Conservation (phyloP, 2,113 vertebrate species). For the Ageneiosus marmoratus region DNA sequence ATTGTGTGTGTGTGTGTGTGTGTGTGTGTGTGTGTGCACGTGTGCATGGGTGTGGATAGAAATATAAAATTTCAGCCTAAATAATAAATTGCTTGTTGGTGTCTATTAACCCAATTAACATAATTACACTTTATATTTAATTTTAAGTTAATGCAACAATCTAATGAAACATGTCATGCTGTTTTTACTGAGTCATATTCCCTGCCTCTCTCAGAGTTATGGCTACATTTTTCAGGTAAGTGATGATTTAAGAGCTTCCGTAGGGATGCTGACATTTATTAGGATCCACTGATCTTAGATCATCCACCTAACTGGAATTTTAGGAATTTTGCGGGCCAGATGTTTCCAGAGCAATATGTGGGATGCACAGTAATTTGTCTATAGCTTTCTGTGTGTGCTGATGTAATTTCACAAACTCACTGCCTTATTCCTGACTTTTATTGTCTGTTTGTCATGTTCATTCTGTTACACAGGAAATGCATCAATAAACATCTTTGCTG, state of each 20-base stretch:
- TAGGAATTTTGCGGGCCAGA: constrained; percentile 37
- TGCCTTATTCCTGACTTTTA: not conserved
- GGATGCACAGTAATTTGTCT: constrained; percentile 29
- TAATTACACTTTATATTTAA: not conserved
- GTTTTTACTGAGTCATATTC: not conserved
- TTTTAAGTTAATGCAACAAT: not conserved
- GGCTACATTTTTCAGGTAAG: not conserved
- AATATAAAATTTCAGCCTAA: not conserved
- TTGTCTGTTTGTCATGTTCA: not conserved
- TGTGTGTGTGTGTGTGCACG: too few species aligned
- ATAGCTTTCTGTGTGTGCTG: constrained; percentile 5
- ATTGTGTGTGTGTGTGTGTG: not conserved
- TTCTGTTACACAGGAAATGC: constrained; percentile 3
- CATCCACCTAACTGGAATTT: not conserved
- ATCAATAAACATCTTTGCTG: not conserved
- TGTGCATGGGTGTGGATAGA: not conserved
- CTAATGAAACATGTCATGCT: not conserved
- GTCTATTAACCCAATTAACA: not conserved
- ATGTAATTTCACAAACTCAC: constrained; percentile 15
- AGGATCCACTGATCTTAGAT: not conserved
- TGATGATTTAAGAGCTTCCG: not conserved
- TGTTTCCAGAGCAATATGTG: constrained; percentile 49
- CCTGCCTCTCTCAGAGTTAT: not conserved
- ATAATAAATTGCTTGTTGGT: not conserved
- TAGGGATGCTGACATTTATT: not conserved